Conservation (phyloP, 2,888 invertebrate genomes). For the Drosophila silvestris region DNA sequence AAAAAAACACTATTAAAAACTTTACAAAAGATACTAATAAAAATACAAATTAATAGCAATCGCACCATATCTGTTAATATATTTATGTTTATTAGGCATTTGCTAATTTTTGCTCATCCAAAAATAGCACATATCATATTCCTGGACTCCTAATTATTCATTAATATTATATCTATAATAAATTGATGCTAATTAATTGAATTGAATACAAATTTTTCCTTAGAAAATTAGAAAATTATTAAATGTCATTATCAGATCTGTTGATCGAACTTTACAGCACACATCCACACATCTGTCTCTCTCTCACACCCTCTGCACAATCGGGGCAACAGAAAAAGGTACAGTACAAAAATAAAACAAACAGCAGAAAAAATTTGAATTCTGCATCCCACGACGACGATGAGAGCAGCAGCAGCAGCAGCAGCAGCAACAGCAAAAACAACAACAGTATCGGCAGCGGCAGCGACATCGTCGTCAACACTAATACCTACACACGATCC, state of each 20-base stretch:
- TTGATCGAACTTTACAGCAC: constrained; percentile 10
- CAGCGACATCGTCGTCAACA: constrained; percentile 18
- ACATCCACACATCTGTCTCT: background rate
- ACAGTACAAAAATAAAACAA: constrained; percentile 69
- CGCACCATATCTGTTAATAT: background rate
- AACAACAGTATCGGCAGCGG: background rate
- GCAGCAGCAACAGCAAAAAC: background rate
- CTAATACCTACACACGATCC: constrained; percentile 40
- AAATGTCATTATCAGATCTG: background rate
- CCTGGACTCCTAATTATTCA: background rate
- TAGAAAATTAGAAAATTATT: constrained; percentile 1
- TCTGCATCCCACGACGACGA: constrained; percentile 64
- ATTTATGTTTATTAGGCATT: background rate
- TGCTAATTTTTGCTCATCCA: background rate
- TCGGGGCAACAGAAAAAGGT: constrained; percentile 53
- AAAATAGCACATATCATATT: background rate
- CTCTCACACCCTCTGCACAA: background rate
- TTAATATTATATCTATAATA: background rate
- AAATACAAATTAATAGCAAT: background rate
- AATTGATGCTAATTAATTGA: background rate
- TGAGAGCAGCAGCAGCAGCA: constrained; percentile 3
- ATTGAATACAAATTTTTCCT: background rate
- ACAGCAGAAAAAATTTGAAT: constrained; percentile 65
- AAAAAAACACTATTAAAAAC: background rate
- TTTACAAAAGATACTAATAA: background rate